These are phyloP conservation scores for Rhynchomys soricoides DNA, from an alignment of 2,113 vertebrate genomes.

Conservation along the genomic window DNA sequence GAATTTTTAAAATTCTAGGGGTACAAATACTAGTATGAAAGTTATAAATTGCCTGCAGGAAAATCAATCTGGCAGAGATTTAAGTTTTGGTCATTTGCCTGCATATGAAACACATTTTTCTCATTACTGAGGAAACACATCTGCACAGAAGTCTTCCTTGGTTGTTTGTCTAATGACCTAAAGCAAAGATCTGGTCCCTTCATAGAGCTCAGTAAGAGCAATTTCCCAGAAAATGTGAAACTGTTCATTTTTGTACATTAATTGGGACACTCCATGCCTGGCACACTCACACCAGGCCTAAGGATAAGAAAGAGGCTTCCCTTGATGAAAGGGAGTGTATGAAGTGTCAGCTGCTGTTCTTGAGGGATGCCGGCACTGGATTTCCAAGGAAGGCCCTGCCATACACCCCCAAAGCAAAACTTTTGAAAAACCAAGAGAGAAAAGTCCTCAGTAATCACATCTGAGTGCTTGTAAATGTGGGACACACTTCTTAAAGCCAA, in stretches of 20 bases:
- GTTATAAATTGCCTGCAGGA: constrained; percentile 5
- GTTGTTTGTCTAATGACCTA: constrained; percentile 76
- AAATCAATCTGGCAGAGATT: not conserved
- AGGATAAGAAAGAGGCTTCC: constrained; percentile 11
- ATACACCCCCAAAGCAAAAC: not conserved
- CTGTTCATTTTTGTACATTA: constrained; percentile 75
- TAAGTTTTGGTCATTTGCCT: not conserved
- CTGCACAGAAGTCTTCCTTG: constrained; percentile 74
- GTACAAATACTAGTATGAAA: constrained; percentile 14
- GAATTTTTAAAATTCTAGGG: not conserved
- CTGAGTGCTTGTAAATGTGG: not conserved
- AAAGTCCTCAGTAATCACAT: not conserved
- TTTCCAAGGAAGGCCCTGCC: not conserved
- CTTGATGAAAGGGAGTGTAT: not conserved
- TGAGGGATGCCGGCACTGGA: not conserved
- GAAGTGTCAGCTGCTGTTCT: not conserved
- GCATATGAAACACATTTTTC: not conserved
- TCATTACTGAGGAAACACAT: constrained; percentile 35
- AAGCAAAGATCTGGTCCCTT: constrained; percentile 55
- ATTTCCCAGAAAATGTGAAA: constrained; percentile 77
- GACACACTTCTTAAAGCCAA: constrained; percentile 8
- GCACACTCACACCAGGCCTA: constrained; percentile 53
- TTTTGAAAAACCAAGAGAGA: not conserved
- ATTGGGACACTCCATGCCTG: constrained; percentile 63
- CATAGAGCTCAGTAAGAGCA: constrained; percentile 69